Evolutionary conservation across 2,113 vertebrate genomes (phyloP), one percentile per base, ranked within the genome.

Genomic region (Machaerirhynchus nigripectus): DNA sequence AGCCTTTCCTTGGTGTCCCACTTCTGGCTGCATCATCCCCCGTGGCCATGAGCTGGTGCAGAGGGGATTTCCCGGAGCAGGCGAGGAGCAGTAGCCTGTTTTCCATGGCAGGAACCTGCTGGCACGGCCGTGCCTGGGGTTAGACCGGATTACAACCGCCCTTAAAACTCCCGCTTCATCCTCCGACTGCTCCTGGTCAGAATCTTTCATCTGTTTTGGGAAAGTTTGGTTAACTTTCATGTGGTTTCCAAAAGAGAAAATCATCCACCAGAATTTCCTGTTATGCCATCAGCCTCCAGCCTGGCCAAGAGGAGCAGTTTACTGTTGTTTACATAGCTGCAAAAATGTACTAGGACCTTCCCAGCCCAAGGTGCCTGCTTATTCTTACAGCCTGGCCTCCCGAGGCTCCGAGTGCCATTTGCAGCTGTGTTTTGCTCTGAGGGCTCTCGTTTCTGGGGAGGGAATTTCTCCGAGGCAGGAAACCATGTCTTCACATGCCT

Each of bases 321-420:
- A 89, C 85, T 95, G 95, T 74, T 97, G 96, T 97, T 97, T 96
- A 96, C 93, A 95, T 97, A 97, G 96, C 96, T 97, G 96, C 93
- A 95, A 67, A 90, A 96, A 92, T 77, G 92, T 89, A 71, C 93
- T 87, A 70, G 84, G 95, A 84, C 93, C 91, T 97, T 97, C 91
- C 86, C 96, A 84, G 95, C 60, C 89, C 91, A 94, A 95, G 94
- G 95, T 97, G 96, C 95, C 96, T 96, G 94, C 94, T 95, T 92
- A 78, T 94, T 95, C 96, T 89, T 91, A 68, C 91, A 95, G 93
- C 65, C 81, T 91, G 84, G 93, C 93, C 91, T 95, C 91, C 86
- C 0, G 65, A 93, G 93, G 84, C 83, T 90, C 83, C 0, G 0
- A 94, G 94, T 95, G 96, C 95, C 95, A 92, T 92, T 90, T 87